Evolutionary conservation across 2,888 invertebrate species (phyloP).

Genomic region (Andrena flavipes): DNA sequence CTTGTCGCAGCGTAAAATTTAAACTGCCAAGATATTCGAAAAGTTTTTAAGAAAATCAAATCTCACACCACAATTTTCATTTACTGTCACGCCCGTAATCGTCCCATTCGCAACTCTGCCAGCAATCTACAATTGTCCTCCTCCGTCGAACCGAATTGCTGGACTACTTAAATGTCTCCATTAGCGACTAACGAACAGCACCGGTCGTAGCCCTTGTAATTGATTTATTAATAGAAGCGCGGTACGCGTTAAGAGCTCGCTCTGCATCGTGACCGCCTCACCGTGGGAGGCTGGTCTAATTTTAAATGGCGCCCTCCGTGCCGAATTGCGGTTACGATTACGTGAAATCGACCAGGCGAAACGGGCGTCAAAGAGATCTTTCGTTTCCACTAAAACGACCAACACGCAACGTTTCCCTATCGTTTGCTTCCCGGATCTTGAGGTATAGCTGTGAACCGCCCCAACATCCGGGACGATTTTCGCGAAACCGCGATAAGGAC

Average conservation of each 20-base stretch:
- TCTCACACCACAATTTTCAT: too few species aligned
- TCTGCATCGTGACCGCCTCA: slow-evolving; percentile 44
- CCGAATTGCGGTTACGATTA: slow-evolving; percentile 26
- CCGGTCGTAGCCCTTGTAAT: slow-evolving; percentile 71
- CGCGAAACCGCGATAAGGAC: slow-evolving; percentile 62
- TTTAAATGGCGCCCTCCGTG: slow-evolving; percentile 61
- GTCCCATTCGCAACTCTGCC: not conserved
- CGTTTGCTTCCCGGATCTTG: slow-evolving; percentile 70
- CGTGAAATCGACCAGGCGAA: not conserved
- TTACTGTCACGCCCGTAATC: too few species aligned
- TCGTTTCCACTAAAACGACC: slow-evolving; percentile 11
- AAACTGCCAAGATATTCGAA: too few species aligned
- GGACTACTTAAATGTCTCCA: slow-evolving; percentile 7
- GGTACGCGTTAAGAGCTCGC: slow-evolving; percentile 60
- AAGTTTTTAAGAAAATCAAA: too few species aligned
- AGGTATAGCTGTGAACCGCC: slow-evolving; percentile 43
- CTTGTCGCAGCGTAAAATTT: too few species aligned
- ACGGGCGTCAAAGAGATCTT: not conserved
- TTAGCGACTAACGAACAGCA: slow-evolving; percentile 46
- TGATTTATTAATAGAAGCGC: slow-evolving; percentile 71
- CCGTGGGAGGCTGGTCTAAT: slow-evolving; percentile 70
- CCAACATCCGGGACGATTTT: slow-evolving; percentile 64
- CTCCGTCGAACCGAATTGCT: too few species aligned
- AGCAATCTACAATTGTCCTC: slow-evolving; percentile 15
- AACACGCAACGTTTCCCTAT: slow-evolving; percentile 53